These are phyloP conservation scores for Gisinianus flammeolus DNA, from an alignment of 2,888 invertebrate species.

Conservation along the genomic window DNA sequence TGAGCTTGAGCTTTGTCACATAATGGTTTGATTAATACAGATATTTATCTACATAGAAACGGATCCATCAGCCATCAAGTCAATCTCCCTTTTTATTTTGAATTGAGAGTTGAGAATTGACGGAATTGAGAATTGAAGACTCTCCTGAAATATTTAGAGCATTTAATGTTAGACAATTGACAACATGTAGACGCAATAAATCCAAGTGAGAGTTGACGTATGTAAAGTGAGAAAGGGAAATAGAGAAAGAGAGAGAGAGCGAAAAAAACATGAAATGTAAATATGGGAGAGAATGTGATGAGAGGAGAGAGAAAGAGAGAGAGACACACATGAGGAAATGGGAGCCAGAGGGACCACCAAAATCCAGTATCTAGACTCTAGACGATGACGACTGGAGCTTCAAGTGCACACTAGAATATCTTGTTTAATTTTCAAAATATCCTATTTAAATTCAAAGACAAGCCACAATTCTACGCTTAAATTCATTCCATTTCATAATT, in stretches of 20 bases:
- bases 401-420: not conserved
- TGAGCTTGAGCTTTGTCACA: no score
- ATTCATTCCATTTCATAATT: slow-evolving; percentile 4
- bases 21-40: no score
- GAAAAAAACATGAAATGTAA: not conserved
- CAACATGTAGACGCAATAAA: no score
- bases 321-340: not conserved
- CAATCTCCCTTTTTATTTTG: no score
- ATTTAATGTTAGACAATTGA: no score
- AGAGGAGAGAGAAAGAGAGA: not conserved
- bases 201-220: no score
- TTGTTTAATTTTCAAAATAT: slow-evolving; percentile 8
- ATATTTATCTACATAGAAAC: no score
- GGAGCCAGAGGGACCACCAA: not conserved
- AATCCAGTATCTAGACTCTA: not conserved
- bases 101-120: no score
- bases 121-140: no score
- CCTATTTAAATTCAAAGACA: slow-evolving; percentile 9
- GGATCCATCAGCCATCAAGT: no score
- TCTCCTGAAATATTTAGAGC: no score
- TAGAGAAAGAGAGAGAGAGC: not conserved
- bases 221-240: not conserved
- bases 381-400: not conserved
- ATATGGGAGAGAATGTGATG: not conserved
- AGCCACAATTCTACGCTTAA: not conserved